Evolutionary conservation across 35 echinoderm and acorn worm genomes (phyloP).

Genomic region (Lytechinus variegatus): DNA sequence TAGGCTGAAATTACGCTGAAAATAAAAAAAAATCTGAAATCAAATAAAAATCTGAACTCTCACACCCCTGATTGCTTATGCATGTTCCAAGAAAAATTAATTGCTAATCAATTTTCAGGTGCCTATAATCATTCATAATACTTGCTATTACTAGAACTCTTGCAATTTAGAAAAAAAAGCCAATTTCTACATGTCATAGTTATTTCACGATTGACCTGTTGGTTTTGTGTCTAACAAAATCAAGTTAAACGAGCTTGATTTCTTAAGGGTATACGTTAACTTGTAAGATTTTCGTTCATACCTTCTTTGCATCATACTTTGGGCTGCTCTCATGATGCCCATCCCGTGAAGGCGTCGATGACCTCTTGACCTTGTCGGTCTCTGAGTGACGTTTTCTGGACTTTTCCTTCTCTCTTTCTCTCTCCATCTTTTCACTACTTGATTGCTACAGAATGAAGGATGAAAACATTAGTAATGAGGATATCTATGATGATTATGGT

Average conservation of each 20-base stretch:
- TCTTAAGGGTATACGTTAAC: neutral
- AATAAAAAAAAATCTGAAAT: too few relatives aligned
- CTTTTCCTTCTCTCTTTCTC: conserved; percentile 70
- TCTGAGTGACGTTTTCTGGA: conserved; percentile 83
- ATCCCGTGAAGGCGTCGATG: conserved; percentile 45
- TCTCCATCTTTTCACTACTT: conserved; percentile 68
- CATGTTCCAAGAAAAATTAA: too few relatives aligned
- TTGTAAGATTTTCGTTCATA: neutral
- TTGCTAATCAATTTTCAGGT: too few relatives aligned
- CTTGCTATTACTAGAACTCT: too few relatives aligned
- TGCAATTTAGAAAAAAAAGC: too few relatives aligned
- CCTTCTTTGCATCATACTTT: conserved; percentile 42
- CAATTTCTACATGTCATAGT: too few relatives aligned
- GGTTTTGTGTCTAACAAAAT: too few relatives aligned
- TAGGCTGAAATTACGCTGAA: too few relatives aligned
- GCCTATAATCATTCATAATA: too few relatives aligned
- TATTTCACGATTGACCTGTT: too few relatives aligned
- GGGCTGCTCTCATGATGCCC: conserved; percentile 59
- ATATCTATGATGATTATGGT: neutral
- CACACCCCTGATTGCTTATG: too few relatives aligned
- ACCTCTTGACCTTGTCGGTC: conserved; percentile 66
- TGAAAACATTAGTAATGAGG: neutral
- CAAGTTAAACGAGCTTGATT: neutral
- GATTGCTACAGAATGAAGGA: conserved; percentile 49
- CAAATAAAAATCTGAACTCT: too few relatives aligned